Percentiles rank a stretch among this genome's conserved stretches.
Conservation (phyloP, 2,113 vertebrate species). For the Cheilinus undulatus region DNA sequence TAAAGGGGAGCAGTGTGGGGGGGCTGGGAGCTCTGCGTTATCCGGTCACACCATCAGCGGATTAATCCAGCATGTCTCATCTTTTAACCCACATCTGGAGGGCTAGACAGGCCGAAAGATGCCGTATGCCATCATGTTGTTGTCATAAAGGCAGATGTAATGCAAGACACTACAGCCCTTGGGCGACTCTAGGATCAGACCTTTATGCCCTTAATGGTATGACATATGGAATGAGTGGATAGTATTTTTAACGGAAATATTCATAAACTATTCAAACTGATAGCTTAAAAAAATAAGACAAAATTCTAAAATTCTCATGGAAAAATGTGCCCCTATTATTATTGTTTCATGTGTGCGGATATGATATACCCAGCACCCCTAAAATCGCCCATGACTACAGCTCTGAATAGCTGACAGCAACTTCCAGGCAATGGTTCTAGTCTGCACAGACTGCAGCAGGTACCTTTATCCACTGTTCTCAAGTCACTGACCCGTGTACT, state of each 20-base stretch:
- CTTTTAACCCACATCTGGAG: slow-evolving; percentile 68
- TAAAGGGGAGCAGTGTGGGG: slow-evolving; percentile 11
- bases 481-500: slow-evolving; percentile 18
- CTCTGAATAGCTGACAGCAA: too few relatives aligned
- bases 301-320: too few relatives aligned
- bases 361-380: too few relatives aligned
- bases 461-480: slow-evolving; percentile 8
- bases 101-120: neutral
- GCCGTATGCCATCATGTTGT: neutral
- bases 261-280: too few relatives aligned
- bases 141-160: neutral
- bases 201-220: too few relatives aligned
- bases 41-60: slow-evolving; percentile 34
- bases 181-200: too few relatives aligned
- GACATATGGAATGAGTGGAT: too few relatives aligned
- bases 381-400: too few relatives aligned
- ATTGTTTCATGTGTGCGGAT: too few relatives aligned
- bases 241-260: too few relatives aligned
- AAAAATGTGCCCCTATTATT: too few relatives aligned
- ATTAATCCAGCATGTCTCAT: slow-evolving; percentile 59
- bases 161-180: neutral
- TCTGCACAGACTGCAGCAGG: neutral
- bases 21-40: slow-evolving; percentile 23
- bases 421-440: neutral
- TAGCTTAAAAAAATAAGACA: too few relatives aligned